Evolutionary conservation across 2,888 invertebrate species (phyloP).

Genomic region (Seladonia tumulorum): DNA sequence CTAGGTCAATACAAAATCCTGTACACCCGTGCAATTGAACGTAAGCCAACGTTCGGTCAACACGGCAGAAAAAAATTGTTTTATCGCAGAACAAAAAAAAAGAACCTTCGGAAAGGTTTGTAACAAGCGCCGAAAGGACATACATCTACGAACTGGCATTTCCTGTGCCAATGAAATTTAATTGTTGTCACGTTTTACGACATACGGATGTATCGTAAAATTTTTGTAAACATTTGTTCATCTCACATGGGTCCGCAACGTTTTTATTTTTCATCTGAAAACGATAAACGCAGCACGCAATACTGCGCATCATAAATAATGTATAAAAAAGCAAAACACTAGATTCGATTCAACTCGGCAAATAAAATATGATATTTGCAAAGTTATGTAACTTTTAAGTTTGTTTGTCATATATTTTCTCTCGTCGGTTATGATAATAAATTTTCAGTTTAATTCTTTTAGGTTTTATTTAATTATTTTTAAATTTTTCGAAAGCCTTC

Average conservation of each 20-base stretch:
- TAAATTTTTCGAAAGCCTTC: too few species aligned
- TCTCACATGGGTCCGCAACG: background rate
- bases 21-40: conserved; percentile 57
- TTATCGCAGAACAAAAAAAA: background rate
- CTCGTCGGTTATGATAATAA: background rate
- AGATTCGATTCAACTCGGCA: background rate
- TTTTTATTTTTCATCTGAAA: background rate
- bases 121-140: background rate
- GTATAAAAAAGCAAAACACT: background rate
- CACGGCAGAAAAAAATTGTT: conserved; percentile 32
- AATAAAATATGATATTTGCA: background rate
- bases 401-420: background rate
- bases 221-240: background rate
- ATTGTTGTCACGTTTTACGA: background rate
- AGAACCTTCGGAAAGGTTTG: background rate
- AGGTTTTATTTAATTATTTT: background rate
- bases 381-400: background rate
- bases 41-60: conserved; percentile 44
- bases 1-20: conserved; percentile 56
- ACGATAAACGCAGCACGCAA: background rate
- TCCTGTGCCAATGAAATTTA: background rate
- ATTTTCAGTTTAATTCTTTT: background rate
- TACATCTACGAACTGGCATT: background rate
- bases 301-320: background rate
- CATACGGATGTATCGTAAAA: background rate